Evolutionary conservation across 1,140 invertebrate genomes (phyloP), one percentile per base, ranked within the genome.

Genomic region (Cyphomyrmex costatus): DNA sequence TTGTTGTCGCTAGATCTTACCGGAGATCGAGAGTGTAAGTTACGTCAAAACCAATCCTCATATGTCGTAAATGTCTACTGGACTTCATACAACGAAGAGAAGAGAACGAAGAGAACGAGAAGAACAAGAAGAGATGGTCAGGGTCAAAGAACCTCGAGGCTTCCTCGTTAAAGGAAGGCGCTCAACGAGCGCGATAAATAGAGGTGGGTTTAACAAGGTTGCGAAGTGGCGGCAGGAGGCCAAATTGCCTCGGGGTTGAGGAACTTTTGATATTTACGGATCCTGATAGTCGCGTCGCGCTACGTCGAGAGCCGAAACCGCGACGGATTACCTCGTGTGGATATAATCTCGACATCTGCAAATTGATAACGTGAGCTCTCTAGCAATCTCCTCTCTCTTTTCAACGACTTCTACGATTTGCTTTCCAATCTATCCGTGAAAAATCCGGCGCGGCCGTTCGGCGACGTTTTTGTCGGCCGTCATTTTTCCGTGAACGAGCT

Each of bases 151-250:
- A 83, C 82, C 83, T 82, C 30, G 86, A 88, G 73, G 82, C 88
- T 91, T 91, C 88, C 89, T 92, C 90, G 88, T 91, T 91, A 92
- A 92, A 92, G 82, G 46, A 80, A 74, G 71, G 30, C 70, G 53
- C 51, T 51, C 88, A 83, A 68, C 71, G 71, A 83, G 86, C 87
- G 88, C 86, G 89, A 92, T 92, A 91, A 92, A 93, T 79, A 83
- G 87, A 92, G 91, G 88, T 85, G 85, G 74, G 68, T 80, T 89
- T 87, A 87, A 90, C 78, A 87, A 83, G 87, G 24, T 84, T 84
- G 73, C 63, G 56, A 71, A 70, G 56, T 46, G 71, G 16, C 74
- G 70, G 51, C 60, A n/a, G 56, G 33, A 61, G 71, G 56, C 60
- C 19, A 71, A 85, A 88, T 88, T 80, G 82, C 56, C 36, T 16